phyloP scores from a whole-genome alignment of 2,797 vertebrate species.

The Diglossa cyanea region DNA sequence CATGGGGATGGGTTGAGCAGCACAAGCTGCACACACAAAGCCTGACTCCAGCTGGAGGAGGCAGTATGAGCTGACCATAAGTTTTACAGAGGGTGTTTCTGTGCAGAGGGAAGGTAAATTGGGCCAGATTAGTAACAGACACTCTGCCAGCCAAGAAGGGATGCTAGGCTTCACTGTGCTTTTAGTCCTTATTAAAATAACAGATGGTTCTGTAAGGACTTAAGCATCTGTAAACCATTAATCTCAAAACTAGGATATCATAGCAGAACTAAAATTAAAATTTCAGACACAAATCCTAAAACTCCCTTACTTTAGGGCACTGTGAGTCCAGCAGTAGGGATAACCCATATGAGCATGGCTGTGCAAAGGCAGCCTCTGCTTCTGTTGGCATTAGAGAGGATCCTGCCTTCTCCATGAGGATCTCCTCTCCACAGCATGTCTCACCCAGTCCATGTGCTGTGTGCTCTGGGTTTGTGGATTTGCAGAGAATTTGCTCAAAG shows the following conservation, averaged over 20 bases:
- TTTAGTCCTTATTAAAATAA: not conserved
- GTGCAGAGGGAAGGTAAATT: not conserved
- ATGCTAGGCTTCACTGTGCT: not conserved
- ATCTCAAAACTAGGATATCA: not conserved
- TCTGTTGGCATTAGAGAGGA: not conserved
- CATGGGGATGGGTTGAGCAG: not conserved
- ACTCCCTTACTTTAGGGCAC: not conserved
- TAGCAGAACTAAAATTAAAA: not conserved
- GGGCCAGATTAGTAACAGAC: not conserved
- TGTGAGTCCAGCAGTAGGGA: not conserved
- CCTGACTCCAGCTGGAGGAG: not conserved
- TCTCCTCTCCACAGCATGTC: not conserved
- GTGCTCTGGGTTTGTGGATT: not conserved
- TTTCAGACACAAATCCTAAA: not conserved
- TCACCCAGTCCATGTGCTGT: rapidly evolving
- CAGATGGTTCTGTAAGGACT: not conserved
- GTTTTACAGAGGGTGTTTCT: not conserved
- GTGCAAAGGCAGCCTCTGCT: not conserved
- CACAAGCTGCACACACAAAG: not conserved
- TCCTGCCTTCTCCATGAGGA: not conserved
- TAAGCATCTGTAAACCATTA: not conserved
- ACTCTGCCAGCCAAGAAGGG: not conserved
- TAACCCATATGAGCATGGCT: not conserved
- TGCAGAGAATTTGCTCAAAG: not conserved
- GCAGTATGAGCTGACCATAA: not conserved